A percentile compares a stretch with the other conserved stretches of the same genome.
Evolutionary conservation across 30 jellyfish, hydroid and myxozoan genomes (phyloP).

Genomic region (Pseudorhiza aurosa): DNA sequence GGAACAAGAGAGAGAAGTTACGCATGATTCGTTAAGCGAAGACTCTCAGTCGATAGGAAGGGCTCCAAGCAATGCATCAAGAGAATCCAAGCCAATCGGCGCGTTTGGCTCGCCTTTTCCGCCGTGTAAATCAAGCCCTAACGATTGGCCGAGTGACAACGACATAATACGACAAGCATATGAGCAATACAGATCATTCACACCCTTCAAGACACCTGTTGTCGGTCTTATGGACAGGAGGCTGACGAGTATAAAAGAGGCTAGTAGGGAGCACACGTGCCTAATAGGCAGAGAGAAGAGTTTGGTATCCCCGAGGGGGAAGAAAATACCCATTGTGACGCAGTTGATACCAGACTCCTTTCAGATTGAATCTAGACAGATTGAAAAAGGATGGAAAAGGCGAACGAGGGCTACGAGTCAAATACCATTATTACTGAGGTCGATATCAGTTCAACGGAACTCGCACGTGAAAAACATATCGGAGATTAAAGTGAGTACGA

Average conservation of each 20-base stretch:
- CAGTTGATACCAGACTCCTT: neutral
- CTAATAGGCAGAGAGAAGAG: slow-evolving; percentile 20
- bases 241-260: slow-evolving; percentile 42
- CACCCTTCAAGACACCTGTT: slow-evolving; percentile 63
- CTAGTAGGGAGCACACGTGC: slow-evolving; percentile 53
- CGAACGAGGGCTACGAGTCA: neutral
- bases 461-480: neutral
- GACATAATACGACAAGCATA: slow-evolving; percentile 71
- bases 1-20: slow-evolving; percentile 3
- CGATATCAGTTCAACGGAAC: slow-evolving; percentile 11
- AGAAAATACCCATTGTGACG: neutral
- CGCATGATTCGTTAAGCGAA: neutral
- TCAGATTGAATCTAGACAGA: neutral
- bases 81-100: neutral
- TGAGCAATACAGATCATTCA: slow-evolving; percentile 65
- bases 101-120: slow-evolving; percentile 21
- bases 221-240: slow-evolving; percentile 29
- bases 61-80: neutral
- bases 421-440: slow-evolving; percentile 1
- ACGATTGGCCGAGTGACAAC: slow-evolving; percentile 66
- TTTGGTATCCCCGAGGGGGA: neutral
- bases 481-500: slow-evolving; percentile 34
- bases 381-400: neutral
- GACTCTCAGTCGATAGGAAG: neutral
- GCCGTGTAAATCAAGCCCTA: slow-evolving; percentile 51